Evolutionary conservation across 2,888 invertebrate genomes (phyloP).

Genomic region (Endomychus coccineus): DNA sequence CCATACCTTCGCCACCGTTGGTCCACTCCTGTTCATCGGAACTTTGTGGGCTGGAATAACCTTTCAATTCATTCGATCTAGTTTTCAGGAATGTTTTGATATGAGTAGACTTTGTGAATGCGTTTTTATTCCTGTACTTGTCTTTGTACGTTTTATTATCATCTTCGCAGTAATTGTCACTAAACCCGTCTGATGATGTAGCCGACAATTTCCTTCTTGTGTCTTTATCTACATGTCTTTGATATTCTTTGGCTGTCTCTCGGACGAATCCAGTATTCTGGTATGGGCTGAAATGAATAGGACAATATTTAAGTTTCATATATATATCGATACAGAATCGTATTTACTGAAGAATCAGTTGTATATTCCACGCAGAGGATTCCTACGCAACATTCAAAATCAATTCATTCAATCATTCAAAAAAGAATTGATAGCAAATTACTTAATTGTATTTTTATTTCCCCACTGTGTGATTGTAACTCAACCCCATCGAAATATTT

Average conservation of each 20-base stretch:
- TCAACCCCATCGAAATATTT: no score
- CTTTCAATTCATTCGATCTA: conserved; percentile 19
- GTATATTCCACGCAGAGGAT: no score
- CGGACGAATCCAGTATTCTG: conserved; percentile 45
- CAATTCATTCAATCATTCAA: no score
- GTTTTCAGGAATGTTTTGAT: conserved; percentile 32
- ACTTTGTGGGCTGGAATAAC: conserved; percentile 42
- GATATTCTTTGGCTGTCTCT: conserved; percentile 47
- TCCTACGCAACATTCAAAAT: no score
- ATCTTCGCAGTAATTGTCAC: conserved; percentile 49
- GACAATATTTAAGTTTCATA: no score
- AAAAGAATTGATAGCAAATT: no score
- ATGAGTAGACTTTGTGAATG: conserved; percentile 22
- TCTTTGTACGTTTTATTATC: conserved; percentile 69
- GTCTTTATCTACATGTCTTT: conserved; percentile 46
- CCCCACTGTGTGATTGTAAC: no score
- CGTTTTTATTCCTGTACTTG: conserved; percentile 46
- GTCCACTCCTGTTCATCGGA: conserved; percentile 51
- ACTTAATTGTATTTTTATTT: no score
- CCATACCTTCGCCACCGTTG: conserved; percentile 60
- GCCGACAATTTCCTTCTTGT: conserved; percentile 33
- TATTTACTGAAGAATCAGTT: no score
- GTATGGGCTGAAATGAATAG: conserved; percentile 19
- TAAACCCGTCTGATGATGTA: conserved; percentile 40
- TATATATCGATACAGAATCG: no score